Percentiles rank a stretch among this genome's conserved stretches.
Evolutionary conservation across 2,888 invertebrate genomes (phyloP).

Genomic region (Rhamnusium bicolor): DNA sequence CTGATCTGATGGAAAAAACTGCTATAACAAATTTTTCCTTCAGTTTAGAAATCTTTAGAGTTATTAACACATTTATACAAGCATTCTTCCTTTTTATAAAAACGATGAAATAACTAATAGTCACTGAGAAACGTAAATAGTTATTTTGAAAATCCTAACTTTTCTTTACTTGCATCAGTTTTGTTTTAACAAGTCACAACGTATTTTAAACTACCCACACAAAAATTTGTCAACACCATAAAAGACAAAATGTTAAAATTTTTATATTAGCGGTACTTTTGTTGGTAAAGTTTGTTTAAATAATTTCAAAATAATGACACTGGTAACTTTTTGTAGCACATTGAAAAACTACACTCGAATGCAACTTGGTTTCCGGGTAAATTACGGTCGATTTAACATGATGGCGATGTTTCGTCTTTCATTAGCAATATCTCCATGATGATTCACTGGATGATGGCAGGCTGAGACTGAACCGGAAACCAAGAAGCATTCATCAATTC

Average conservation of each 20-base stretch:
- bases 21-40: too few relatives aligned
- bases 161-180: not conserved
- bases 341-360: not conserved
- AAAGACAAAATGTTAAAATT: not conserved
- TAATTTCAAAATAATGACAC: not conserved
- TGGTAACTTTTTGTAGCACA: not conserved
- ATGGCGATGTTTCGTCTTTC: not conserved
- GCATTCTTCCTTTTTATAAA: too few relatives aligned
- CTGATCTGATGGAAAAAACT: too few relatives aligned
- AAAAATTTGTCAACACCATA: not conserved
- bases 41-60: too few relatives aligned
- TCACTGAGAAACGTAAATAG: not conserved
- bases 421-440: not conserved
- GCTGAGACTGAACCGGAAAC: not conserved
- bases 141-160: not conserved
- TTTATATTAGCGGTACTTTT: not conserved
- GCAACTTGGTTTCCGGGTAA: not conserved
- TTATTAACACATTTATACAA: too few relatives aligned
- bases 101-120: too few relatives aligned
- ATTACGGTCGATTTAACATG: not conserved
- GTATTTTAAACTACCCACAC: not conserved
- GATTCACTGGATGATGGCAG: not conserved
- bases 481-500: not conserved
- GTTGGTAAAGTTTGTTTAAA: not conserved
- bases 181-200: not conserved